Evolutionary conservation across 2,113 vertebrate species (phyloP).

Genomic region (Colossoma macropomum): DNA sequence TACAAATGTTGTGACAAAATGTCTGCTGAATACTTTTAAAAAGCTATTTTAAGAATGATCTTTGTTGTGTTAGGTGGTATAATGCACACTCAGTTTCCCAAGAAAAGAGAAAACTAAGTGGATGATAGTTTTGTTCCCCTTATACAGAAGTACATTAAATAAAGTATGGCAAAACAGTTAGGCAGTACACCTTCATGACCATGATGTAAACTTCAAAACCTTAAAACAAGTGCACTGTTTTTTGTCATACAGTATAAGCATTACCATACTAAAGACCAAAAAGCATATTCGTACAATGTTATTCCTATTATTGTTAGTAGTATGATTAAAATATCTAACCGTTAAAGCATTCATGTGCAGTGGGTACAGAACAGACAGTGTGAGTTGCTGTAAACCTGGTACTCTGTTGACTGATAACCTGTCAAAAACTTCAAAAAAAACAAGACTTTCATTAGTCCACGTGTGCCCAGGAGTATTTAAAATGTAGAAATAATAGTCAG

Average conservation of each 20-base stretch:
- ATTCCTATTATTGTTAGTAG: slow-evolving; percentile 22
- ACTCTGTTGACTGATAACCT: not conserved
- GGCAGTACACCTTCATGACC: slow-evolving; percentile 15
- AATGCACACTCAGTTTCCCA: not conserved
- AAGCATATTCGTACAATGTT: slow-evolving; percentile 5
- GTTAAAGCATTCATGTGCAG: slow-evolving; percentile 29
- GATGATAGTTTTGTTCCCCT: no score
- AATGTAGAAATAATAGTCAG: slow-evolving; percentile 54
- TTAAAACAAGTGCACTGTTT: not conserved
- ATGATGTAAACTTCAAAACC: slow-evolving; percentile 21
- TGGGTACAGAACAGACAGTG: not conserved
- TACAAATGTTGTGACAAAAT: slow-evolving; percentile 20
- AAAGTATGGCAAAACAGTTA: not conserved
- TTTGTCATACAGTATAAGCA: slow-evolving; percentile 47
- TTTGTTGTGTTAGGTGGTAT: not conserved
- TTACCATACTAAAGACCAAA: slow-evolving; percentile 28
- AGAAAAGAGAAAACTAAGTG: no score
- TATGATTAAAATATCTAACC: slow-evolving; percentile 7
- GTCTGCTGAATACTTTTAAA: not conserved
- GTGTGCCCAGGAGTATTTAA: slow-evolving; percentile 36
- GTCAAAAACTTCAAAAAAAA: slow-evolving; percentile 53
- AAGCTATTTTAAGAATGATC: not conserved
- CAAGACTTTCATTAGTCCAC: slow-evolving; percentile 42
- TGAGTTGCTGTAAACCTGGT: slow-evolving; percentile 21
- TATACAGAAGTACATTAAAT: not conserved